Percentiles rank a stretch among this genome's conserved stretches.
Conservation (phyloP, 2,113 vertebrate genomes). For the Jaculus jaculus region DNA sequence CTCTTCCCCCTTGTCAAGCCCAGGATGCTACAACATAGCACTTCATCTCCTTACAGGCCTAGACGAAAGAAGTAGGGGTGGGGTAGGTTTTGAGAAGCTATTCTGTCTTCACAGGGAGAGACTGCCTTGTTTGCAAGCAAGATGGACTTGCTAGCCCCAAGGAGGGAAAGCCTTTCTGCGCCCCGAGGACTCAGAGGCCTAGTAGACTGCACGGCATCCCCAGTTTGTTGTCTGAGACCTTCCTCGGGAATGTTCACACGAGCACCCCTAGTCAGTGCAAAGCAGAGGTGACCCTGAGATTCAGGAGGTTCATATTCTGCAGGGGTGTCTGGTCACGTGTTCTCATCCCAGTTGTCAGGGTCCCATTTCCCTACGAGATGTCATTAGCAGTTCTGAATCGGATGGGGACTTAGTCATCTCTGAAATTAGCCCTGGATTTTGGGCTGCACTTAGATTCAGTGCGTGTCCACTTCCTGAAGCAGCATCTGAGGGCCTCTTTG, state of each 20-base stretch:
- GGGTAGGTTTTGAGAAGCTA: neutral
- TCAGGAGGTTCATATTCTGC: neutral
- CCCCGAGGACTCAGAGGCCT: neutral
- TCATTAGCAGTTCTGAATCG: neutral
- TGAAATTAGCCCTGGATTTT: neutral
- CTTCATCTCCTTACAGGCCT: neutral
- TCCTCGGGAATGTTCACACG: neutral
- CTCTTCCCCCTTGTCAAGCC: neutral
- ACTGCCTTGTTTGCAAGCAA: neutral
- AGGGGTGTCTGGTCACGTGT: neutral
- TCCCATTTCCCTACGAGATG: neutral
- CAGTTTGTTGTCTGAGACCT: accelerated
- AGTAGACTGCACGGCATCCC: neutral
- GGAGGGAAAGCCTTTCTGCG: neutral
- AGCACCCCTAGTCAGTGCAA: neutral
- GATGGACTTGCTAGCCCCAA: neutral
- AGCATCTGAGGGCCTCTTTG: neutral
- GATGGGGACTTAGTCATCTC: neutral
- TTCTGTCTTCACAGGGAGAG: neutral
- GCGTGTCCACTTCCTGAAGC: neutral
- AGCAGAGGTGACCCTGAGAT: neutral
- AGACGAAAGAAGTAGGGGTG: neutral
- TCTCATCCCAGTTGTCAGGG: neutral
- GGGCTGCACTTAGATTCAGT: neutral
- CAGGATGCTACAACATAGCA: neutral